Evolutionary conservation across 2,797 vertebrate species (phyloP), one percentile per base, ranked within the genome.

Genomic region (Phyllotis vaccarum): DNA sequence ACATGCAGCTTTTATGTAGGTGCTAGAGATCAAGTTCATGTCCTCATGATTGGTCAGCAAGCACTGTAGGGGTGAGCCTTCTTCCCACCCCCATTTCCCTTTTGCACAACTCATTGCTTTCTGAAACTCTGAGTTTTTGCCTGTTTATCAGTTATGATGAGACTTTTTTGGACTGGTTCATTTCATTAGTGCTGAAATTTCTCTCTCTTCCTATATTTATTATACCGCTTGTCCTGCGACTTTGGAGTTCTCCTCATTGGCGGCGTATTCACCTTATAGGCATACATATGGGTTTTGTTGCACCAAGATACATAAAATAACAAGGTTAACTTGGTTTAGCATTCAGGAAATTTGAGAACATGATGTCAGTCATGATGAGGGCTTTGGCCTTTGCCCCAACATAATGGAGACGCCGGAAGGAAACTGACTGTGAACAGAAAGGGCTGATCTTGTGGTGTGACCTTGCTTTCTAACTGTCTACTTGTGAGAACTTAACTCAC

Each of bases 151-250:
- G 3, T 34, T 78, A 60, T 62, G 43, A n/a, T 93, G 24, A 66
- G 34, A 79, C 37, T 43, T 78, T 80, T 91, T 86, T 22, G 6
- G 52, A 56, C 83, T 93, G 43, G 92, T 74, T 72, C 86, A 86
- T 90, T 60, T 8, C 6, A 52, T 58, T 75, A 62, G 60, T 52
- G 49, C 14, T n/a, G 54, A 79, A 74, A 49, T 29, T 80, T 87
- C 87, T 17, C 64, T 34, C 58, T 91, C 43, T 52, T 16, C 17
- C 11, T 93, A 1, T 62, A 82, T 75, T 16, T 40, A 19, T 68
- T 83, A 31, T 72, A 19, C 3, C 2, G 72, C 60, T 95, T 79
- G n/a, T 58, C n/a, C 7, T 80, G 19, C 91, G 86, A 89, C 34
- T 87, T 80, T 60, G 43, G 58, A 89, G 74, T 75, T 93, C 43